phyloP scores from a whole-genome alignment of 2,113 vertebrate genomes.

The Gambusia holbrooki region DNA sequence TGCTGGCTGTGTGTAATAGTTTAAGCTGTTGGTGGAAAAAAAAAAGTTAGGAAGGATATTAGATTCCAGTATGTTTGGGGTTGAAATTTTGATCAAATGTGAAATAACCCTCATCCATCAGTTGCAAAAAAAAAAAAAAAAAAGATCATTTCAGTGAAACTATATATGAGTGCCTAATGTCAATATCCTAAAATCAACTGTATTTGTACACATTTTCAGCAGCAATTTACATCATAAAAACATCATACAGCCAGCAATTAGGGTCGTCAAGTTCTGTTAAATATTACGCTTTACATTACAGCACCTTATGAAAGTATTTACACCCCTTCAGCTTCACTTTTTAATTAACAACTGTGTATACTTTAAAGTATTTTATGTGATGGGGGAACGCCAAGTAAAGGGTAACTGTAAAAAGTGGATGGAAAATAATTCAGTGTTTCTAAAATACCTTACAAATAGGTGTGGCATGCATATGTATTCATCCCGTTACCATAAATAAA shows the following conservation, averaged over 20 bases:
- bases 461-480: not conserved
- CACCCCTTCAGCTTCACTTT: too few species aligned
- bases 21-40: conserved; percentile 5
- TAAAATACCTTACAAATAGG: too few species aligned
- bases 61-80: too few species aligned
- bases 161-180: not conserved
- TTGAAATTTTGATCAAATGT: not conserved
- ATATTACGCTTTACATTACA: not conserved
- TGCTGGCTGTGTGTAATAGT: not conserved
- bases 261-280: too few species aligned
- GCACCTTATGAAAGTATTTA: not conserved
- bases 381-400: too few species aligned
- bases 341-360: too few species aligned
- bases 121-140: not conserved
- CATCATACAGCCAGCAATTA: too few species aligned
- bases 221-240: too few species aligned
- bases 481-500: not conserved
- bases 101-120: not conserved
- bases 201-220: too few species aligned
- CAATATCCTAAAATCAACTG: not conserved
- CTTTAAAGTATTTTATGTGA: too few species aligned
- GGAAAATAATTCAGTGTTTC: not conserved
- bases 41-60: not conserved
- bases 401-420: not conserved
- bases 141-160: not conserved